These are phyloP conservation scores for Ascaphus truei DNA, from an alignment of 2,113 vertebrate species.

Conservation along the genomic window DNA sequence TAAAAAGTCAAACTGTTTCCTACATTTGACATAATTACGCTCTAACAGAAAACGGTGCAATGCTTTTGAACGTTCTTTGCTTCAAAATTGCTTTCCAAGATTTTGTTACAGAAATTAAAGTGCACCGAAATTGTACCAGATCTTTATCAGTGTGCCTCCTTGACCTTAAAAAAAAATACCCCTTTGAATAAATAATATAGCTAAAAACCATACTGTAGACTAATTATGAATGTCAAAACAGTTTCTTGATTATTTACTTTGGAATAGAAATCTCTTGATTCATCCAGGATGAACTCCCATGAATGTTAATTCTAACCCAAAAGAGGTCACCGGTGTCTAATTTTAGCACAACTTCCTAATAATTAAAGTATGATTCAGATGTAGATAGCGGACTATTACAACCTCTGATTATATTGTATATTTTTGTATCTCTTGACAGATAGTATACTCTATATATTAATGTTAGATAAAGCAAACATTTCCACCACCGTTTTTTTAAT, in stretches of 20 bases:
- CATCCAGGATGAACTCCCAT: constrained; percentile 2
- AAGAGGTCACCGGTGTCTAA: neutral
- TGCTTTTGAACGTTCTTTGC: no score
- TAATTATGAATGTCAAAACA: constrained; percentile 2
- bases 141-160: no score
- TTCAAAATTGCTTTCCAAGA: no score
- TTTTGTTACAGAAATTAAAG: no score
- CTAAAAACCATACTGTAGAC: neutral
- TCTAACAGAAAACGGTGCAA: no score
- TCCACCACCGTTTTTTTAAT: no score
- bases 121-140: no score
- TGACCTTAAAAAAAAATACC: neutral
- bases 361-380: constrained; percentile 17
- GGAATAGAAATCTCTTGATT: neutral
- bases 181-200: neutral
- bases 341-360: constrained; percentile 14
- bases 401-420: constrained; percentile 21
- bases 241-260: constrained; percentile 7
- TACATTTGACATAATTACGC: no score
- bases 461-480: no score
- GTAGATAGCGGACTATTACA: constrained; percentile 8
- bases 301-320: constrained; percentile 8
- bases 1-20: no score
- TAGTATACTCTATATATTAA: neutral
- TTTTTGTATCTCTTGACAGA: constrained; percentile 12